Conservation (phyloP, 2,113 vertebrate species). For the Uria lomvia region DNA sequence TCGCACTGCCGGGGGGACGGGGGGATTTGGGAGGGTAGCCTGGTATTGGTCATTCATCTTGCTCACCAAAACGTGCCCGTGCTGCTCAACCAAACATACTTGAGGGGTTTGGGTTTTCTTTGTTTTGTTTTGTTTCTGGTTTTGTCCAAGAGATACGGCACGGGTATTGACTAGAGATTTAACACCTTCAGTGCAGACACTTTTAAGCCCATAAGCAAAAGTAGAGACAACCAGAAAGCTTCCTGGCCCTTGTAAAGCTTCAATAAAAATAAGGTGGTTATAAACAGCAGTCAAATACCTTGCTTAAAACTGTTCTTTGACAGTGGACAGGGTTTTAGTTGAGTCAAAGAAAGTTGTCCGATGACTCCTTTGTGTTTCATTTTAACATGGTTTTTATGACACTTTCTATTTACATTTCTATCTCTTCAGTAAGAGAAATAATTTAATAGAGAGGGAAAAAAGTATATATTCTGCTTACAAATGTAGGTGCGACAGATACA, state of each 20-base stretch:
- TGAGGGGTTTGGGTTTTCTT: neutral
- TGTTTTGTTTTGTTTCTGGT: neutral
- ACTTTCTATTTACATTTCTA: neutral
- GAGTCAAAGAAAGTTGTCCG: neutral
- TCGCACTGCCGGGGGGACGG: neutral
- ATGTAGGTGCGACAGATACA: fast-evolving
- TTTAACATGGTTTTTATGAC: neutral
- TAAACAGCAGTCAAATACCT: neutral
- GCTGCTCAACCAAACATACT: neutral
- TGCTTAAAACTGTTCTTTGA: neutral
- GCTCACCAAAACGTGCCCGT: neutral
- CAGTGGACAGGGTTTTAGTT: neutral
- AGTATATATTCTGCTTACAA: neutral
- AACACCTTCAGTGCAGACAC: neutral
- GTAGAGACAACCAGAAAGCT: neutral
- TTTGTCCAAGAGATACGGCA: neutral
- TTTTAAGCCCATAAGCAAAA: neutral
- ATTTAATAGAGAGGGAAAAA: neutral
- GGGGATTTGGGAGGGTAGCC: neutral
- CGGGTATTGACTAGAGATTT: neutral
- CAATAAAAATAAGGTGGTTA: neutral
- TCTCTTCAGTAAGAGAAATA: neutral
- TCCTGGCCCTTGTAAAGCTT: neutral
- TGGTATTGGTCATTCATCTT: neutral
- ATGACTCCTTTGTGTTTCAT: neutral